A percentile compares a stretch with the other conserved stretches of the same genome.
Evolutionary conservation across 2,113 vertebrate species (phyloP).

Genomic region (Macquaria ambigua): DNA sequence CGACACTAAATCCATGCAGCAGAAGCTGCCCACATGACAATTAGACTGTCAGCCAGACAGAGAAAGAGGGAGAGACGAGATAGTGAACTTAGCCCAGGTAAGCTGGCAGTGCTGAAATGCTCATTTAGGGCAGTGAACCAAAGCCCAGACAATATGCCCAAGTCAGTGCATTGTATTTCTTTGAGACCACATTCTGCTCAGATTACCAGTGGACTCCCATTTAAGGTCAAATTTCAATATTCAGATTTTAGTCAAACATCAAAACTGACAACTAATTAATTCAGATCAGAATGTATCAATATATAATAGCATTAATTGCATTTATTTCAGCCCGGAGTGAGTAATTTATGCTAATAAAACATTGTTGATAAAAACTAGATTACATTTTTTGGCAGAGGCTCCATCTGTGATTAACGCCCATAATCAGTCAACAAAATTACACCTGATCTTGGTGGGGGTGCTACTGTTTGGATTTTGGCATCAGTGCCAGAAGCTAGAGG

Average conservation of each 20-base stretch:
- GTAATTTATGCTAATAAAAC: constrained; percentile 8
- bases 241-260: not conserved
- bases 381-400: constrained; percentile 27
- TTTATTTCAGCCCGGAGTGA: not conserved
- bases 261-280: constrained; percentile 1
- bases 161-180: constrained; percentile 27
- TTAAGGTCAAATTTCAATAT: constrained; percentile 42
- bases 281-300: not conserved
- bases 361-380: not conserved
- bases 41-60: constrained; percentile 81
- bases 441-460: constrained; percentile 4
- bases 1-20: constrained; percentile 84
- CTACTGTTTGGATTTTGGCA: constrained; percentile 22
- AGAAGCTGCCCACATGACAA: constrained; percentile 84
- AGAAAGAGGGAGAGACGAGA: constrained; percentile 65
- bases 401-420: constrained; percentile 33
- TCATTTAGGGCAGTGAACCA: constrained; percentile 53
- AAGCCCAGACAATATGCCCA: constrained; percentile 38
- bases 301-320: not conserved
- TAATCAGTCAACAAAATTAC: constrained; percentile 32
- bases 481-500: constrained; percentile 29
- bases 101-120: constrained; percentile 55
- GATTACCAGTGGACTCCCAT: not conserved
- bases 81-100: constrained; percentile 69
- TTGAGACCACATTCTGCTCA: constrained; percentile 5